These are phyloP conservation scores for Leucopsar rothschildi DNA, from an alignment of 2,113 vertebrate species.

Conservation along the genomic window DNA sequence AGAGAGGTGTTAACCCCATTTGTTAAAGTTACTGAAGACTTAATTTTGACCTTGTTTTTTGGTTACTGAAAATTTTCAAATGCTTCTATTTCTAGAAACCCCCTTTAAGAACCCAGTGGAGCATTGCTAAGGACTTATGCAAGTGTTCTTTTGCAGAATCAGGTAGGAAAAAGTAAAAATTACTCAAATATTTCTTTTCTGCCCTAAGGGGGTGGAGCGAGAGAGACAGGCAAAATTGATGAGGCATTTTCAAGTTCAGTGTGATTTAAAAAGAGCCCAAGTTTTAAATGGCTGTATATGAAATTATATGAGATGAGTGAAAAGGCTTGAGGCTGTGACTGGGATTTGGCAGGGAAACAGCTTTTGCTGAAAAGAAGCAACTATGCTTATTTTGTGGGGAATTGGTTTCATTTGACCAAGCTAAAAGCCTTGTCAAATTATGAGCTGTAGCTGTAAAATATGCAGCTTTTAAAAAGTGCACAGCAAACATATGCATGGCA, in stretches of 20 bases:
- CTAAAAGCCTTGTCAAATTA: background rate
- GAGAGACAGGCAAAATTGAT: background rate
- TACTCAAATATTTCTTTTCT: background rate
- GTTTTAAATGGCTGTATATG: background rate
- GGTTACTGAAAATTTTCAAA: background rate
- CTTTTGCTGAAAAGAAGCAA: background rate
- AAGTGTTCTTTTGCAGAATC: background rate
- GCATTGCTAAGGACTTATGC: background rate
- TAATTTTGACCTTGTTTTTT: background rate
- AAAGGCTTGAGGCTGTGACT: background rate
- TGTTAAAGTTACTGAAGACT: background rate
- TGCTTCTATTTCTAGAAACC: background rate
- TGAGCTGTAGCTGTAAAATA: background rate
- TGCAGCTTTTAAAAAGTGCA: background rate
- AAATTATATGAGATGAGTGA: constrained; percentile 4
- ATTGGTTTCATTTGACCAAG: background rate
- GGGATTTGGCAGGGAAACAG: constrained; percentile 2
- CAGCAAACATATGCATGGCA: background rate
- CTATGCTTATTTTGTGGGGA: background rate
- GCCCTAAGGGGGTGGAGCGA: background rate
- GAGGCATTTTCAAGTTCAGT: background rate
- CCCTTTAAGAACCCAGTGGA: background rate
- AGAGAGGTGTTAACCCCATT: background rate
- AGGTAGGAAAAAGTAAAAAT: background rate
- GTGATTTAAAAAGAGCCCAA: background rate